Percentiles rank a stretch among this genome's conserved stretches.
phyloP scores from a whole-genome alignment of 2,113 vertebrate species.

The Syngnathus scovelli region DNA sequence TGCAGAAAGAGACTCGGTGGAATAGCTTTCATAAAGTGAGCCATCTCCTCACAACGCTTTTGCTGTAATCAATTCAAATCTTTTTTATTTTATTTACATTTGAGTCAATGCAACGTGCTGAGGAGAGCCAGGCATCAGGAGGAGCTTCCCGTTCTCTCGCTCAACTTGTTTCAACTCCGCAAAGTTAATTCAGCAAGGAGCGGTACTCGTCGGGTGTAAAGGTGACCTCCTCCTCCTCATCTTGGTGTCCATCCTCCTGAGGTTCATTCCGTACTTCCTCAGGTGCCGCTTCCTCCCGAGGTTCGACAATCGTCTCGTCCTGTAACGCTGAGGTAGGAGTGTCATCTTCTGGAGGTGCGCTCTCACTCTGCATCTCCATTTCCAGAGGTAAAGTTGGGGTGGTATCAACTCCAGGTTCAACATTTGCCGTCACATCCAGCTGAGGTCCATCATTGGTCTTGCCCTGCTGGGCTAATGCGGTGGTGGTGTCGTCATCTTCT shows the following conservation, averaged over 20 bases:
- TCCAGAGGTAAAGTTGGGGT: background rate
- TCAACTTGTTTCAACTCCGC: too few species aligned
- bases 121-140: too few species aligned
- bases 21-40: too few species aligned
- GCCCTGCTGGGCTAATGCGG: background rate
- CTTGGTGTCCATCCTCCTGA: background rate
- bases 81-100: too few species aligned
- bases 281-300: background rate
- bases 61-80: too few species aligned
- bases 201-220: too few species aligned
- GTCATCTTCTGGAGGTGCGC: background rate
- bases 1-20: too few species aligned
- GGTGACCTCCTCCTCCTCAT: background rate
- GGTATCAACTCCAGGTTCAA: background rate
- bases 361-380: background rate
- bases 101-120: too few species aligned
- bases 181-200: background rate
- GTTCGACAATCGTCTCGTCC: background rate
- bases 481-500: background rate
- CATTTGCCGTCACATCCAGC: background rate
- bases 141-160: background rate
- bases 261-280: background rate
- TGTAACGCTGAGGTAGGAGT: background rate
- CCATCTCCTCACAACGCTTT: too few species aligned
- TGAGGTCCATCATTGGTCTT: background rate